phyloP scores from a whole-genome alignment of 2,113 vertebrate genomes.

The Tichodroma muraria region DNA sequence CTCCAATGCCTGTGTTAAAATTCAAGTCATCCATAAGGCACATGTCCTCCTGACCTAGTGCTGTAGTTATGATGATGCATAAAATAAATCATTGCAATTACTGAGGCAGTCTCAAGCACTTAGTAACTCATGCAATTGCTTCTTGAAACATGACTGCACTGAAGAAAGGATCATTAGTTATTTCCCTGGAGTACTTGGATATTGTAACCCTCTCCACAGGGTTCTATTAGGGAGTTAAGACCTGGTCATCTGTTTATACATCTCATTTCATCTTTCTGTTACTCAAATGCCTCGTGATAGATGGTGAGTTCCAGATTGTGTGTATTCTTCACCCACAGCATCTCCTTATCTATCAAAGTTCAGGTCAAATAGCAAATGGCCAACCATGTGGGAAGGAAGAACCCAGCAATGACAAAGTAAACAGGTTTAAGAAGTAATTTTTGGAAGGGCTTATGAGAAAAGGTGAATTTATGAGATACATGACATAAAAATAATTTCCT shows the following conservation, averaged over 20 bases:
- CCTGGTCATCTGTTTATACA: slow-evolving; percentile 9
- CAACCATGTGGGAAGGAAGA: neutral
- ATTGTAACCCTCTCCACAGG: slow-evolving; percentile 22
- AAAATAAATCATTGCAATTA: slow-evolving; percentile 56
- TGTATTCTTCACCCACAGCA: neutral
- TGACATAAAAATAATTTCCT: neutral
- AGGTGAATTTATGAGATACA: neutral
- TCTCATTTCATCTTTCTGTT: neutral
- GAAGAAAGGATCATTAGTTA: slow-evolving; percentile 49
- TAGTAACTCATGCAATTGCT: slow-evolving; percentile 15
- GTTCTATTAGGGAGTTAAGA: slow-evolving; percentile 35
- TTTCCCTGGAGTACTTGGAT: slow-evolving; percentile 43
- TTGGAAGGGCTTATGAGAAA: neutral
- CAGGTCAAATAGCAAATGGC: neutral
- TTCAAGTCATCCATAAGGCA: neutral
- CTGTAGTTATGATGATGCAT: slow-evolving; percentile 20
- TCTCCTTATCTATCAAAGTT: neutral
- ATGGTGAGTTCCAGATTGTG: neutral
- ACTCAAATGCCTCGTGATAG: neutral
- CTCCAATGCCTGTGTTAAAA: neutral
- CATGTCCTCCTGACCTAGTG: slow-evolving; percentile 7
- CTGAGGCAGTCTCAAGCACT: slow-evolving; percentile 35
- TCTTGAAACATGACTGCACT: slow-evolving; percentile 49
- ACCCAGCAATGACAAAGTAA: neutral
- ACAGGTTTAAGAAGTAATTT: neutral